These are phyloP conservation scores for Rhagoletis pomonella DNA, from an alignment of 1,140 invertebrate genomes.

Conservation along the genomic window DNA sequence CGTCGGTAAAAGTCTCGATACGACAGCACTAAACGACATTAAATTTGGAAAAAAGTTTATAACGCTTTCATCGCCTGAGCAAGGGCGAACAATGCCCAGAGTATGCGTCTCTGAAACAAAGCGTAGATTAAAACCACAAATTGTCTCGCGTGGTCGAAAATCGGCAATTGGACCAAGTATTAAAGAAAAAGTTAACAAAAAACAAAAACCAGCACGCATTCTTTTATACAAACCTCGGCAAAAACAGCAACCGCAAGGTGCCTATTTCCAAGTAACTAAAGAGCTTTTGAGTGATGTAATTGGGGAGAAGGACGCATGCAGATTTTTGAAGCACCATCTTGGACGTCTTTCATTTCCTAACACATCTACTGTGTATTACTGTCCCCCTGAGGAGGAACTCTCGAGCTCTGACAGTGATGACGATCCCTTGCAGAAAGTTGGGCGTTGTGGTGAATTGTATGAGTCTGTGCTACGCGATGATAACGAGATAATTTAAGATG, in stretches of 20 bases:
- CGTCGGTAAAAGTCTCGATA: not conserved
- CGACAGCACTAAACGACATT: not conserved
- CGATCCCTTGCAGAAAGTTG: constrained; percentile 61
- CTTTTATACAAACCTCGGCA: constrained; percentile 1
- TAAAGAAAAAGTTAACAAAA: not conserved
- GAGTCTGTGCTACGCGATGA: constrained; percentile 51
- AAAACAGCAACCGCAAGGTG: not conserved
- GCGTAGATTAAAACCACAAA: no score
- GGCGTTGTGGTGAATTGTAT: constrained; percentile 63
- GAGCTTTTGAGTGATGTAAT: constrained; percentile 62
- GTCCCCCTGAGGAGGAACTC: constrained; percentile 59
- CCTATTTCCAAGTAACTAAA: constrained; percentile 63
- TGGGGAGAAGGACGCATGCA: constrained; percentile 61
- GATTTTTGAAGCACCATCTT: constrained; percentile 65
- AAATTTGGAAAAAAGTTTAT: not conserved
- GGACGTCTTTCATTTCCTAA: constrained; percentile 63
- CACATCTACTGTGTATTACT: constrained; percentile 66
- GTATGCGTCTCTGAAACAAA: no score
- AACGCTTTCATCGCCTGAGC: not conserved
- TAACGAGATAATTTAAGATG: not conserved
- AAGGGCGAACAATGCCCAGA: no score
- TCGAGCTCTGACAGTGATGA: constrained; percentile 62
- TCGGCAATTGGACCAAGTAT: not conserved
- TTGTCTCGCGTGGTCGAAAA: not conserved
- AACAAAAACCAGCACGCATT: not conserved